Conservation (phyloP, 2,113 vertebrate species). For the Aptenodytes forsteri region DNA sequence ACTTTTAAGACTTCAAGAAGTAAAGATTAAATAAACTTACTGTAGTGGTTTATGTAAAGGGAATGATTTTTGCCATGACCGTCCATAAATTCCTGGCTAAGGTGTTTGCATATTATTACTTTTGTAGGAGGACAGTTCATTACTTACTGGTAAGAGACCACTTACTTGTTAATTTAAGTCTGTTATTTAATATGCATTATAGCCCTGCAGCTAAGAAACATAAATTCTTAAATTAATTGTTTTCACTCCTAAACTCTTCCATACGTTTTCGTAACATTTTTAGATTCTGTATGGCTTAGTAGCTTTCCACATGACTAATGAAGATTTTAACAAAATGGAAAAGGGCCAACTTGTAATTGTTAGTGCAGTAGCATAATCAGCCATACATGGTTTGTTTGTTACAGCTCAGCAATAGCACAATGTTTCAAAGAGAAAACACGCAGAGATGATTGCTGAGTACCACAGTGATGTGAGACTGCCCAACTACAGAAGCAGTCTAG, state of each 20-base stretch:
- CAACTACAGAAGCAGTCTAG: not conserved
- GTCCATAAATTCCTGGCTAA: not conserved
- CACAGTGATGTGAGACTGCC: slow-evolving; percentile 2
- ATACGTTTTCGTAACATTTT: not conserved
- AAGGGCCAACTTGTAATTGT: slow-evolving; percentile 66
- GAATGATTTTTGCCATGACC: not conserved
- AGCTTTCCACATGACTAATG: slow-evolving; percentile 50
- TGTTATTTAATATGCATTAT: not conserved
- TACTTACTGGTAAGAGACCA: not conserved
- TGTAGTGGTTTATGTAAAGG: not conserved
- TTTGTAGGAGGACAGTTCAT: not conserved
- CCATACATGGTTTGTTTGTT: slow-evolving; percentile 64
- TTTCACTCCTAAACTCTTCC: not conserved
- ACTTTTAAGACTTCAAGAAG: not conserved
- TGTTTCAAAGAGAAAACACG: slow-evolving; percentile 62
- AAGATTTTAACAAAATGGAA: slow-evolving; percentile 70
- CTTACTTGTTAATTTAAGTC: not conserved
- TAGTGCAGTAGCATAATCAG: slow-evolving; percentile 60
- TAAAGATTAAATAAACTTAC: not conserved
- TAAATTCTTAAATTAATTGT: not conserved
- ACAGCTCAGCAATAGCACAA: slow-evolving; percentile 30
- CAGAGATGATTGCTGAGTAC: slow-evolving; percentile 41
- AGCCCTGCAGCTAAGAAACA: not conserved
- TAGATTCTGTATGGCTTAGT: slow-evolving; percentile 21
- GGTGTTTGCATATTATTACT: not conserved